Percentiles rank a stretch among this genome's conserved stretches.
Evolutionary conservation across 2,113 vertebrate species (phyloP).

Genomic region (Chelonoidis abingdonii): DNA sequence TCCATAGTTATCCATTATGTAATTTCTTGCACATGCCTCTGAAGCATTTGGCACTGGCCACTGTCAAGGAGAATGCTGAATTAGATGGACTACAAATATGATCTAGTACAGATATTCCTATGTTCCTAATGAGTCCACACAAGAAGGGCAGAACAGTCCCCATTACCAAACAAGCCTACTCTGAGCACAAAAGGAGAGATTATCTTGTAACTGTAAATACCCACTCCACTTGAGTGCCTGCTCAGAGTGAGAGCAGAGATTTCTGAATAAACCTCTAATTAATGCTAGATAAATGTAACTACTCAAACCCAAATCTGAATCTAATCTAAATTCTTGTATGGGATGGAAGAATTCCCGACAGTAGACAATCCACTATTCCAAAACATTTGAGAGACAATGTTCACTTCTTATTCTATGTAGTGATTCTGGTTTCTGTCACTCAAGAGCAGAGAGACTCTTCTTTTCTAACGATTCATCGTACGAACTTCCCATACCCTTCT

Average conservation of each 20-base stretch:
- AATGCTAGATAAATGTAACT: background rate
- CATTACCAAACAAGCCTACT: background rate
- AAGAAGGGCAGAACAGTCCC: background rate
- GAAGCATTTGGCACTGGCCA: background rate
- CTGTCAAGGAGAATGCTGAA: background rate
- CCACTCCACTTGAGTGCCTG: background rate
- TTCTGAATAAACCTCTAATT: background rate
- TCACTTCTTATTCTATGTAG: conserved; percentile 42
- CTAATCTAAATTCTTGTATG: background rate
- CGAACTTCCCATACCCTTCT: background rate
- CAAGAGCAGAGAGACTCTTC: conserved; percentile 14
- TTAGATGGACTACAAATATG: background rate
- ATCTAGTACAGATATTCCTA: background rate
- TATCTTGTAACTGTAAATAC: background rate
- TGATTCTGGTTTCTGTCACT: background rate
- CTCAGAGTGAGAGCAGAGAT: background rate
- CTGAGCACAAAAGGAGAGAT: background rate
- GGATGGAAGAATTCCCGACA: background rate
- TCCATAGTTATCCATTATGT: background rate
- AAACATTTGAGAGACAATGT: conserved; percentile 36
- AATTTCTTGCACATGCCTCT: background rate
- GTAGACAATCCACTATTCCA: background rate
- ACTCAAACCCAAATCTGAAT: background rate
- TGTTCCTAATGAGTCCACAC: background rate
- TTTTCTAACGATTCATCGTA: conserved; percentile 23